Evolutionary conservation across 2,888 invertebrate species (phyloP), one percentile per base, ranked within the genome.

Genomic region (Platycheirus rosarum): DNA sequence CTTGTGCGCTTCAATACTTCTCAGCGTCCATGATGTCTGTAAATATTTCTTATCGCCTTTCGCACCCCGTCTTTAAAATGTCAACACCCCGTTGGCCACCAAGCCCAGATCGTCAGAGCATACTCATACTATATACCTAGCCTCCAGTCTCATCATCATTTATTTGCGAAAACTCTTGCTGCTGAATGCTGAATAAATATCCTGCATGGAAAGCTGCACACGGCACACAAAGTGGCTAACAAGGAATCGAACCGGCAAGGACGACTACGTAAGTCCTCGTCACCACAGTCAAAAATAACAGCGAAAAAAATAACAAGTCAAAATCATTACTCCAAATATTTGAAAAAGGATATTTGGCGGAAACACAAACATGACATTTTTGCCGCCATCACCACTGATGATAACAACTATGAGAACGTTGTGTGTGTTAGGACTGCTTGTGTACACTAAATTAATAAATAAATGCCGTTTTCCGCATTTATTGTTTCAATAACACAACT

Each of bases 261-360:
- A 84, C 78, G 69, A 74, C 69, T 69, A 77, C 77, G 82, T 68
- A 77, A 82, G 77, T 82, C 82, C 77, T 73, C 77, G 76, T 82
- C 82, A 73, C 77, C 78, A 80, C 77, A 84, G 70, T 57, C 71
- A 84, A 79, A 85, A 84, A 76, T 69, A 85, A 76, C 68, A 79
- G 29, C 49, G 57, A 75, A 84, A 85, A 63, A 84, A 74, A 71
- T 74, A 80, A 60, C 76, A 84, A 82, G 80, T 85, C 84, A 84
- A 85, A 85, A 85, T 86, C 85, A 86, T 85, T 86, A 85, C 84
- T 85, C 84, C 85, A 86, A 86, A 86, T 86, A 86, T 86, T 86
- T 86, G 85, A 79, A 79, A 85, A 85, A 86, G 86, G 86, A 86
- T 86, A 86, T 85, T 85, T 86, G 86, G 85, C 84, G 85, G 85